Conservation (phyloP, 2,113 vertebrate genomes). For the Okapia johnstoni region DNA sequence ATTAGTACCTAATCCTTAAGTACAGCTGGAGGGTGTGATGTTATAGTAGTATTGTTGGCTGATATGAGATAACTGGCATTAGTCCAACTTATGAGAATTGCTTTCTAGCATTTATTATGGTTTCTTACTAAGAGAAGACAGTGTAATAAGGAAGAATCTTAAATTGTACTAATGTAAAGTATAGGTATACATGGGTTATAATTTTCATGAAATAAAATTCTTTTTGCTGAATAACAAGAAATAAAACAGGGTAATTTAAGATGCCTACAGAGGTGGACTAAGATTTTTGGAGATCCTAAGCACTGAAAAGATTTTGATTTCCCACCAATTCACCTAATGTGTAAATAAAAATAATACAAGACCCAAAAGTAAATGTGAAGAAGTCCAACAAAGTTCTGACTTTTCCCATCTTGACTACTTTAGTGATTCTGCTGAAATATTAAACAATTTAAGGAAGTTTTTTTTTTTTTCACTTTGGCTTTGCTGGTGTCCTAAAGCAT, state of each 20-base stretch:
- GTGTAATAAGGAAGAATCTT: background rate
- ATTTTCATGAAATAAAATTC: slow-evolving; percentile 38
- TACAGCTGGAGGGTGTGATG: slow-evolving; percentile 21
- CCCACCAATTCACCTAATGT: background rate
- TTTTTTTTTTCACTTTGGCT: background rate
- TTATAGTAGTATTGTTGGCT: slow-evolving; percentile 19
- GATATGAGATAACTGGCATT: slow-evolving; percentile 67
- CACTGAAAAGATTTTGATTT: slow-evolving; percentile 21
- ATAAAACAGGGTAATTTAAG: slow-evolving; percentile 12
- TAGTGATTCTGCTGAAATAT: slow-evolving; percentile 21
- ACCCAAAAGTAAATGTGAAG: background rate
- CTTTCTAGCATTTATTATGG: slow-evolving; percentile 71
- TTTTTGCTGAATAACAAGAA: slow-evolving; percentile 21
- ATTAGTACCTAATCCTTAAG: slow-evolving; percentile 58
- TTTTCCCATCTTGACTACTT: background rate
- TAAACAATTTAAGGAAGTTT: background rate
- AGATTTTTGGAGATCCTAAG: slow-evolving; percentile 12
- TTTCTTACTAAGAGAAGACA: slow-evolving; percentile 59
- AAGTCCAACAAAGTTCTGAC: background rate
- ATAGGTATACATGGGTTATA: background rate
- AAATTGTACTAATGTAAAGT: background rate
- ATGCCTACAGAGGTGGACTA: slow-evolving; percentile 10
- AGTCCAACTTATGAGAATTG: slow-evolving; percentile 64
- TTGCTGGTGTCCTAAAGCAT: background rate
- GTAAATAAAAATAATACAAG: slow-evolving; percentile 26